Evolutionary conservation across 2,888 invertebrate genomes (phyloP), one percentile per base, ranked within the genome.

Genomic region (Tolmerus cingulatus): DNA sequence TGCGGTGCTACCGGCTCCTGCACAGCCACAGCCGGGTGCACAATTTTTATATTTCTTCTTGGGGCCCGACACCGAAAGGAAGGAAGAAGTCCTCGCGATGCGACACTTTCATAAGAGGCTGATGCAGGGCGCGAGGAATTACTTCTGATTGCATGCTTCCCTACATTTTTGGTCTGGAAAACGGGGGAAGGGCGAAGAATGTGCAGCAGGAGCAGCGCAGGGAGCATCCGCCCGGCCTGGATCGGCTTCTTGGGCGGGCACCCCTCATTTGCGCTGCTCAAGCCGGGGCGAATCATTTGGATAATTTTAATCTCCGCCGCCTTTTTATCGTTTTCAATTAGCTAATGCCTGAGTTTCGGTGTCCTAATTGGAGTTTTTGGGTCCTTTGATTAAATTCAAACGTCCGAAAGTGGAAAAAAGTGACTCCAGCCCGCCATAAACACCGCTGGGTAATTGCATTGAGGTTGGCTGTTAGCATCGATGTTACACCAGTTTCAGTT

Each of bases 241-340:
- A 27, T 27, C 23, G 27, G 51, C 82, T 82, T 57, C 34, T 66
- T 66, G 57, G 82, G 82, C 23, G 82, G 57, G 30, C 82, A 37
- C 19, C 76, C 76, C 19, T 82, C 66, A 82, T 82, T 82, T 66
- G 23, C 19, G 43, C 40, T 43, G 16, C 19, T 55, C 40, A 40
- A 43, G 40, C 43, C 74, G 37, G 23, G 16, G 74, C 85, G 51
- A 78, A 86, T 86, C 78, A 78, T 88, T 87, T 87, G 87, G 88
- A 87, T 88, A 88, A 88, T 88, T 88, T 87, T 88, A 86, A 88
- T 87, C 87, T 88, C 74, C 84, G 74, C 79, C 46, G 78, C 79
- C 46, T 87, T 87, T 88, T 88, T 86, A 84, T 84, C 74, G 86
- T 77, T 86, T 88, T 88, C 87, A 87, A 88, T 88, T 88, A 88